Evolutionary conservation across 2,113 vertebrate genomes (phyloP), one percentile per base, ranked within the genome.

Genomic region (Epinephelus moara): DNA sequence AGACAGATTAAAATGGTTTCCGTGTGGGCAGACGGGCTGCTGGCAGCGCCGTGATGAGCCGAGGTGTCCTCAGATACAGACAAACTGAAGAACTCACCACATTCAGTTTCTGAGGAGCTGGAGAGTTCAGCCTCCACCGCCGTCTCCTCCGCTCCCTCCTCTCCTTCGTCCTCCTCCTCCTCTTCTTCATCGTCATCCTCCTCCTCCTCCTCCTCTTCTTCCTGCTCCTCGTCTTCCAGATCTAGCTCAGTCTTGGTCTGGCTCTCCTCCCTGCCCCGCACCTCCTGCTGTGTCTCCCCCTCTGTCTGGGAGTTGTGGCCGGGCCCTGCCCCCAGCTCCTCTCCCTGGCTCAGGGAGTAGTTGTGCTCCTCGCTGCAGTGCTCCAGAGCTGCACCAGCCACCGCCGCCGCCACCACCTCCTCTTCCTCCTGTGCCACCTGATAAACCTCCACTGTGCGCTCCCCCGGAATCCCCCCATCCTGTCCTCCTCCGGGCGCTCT

Each of bases 351-450:
- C 55, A 95, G 83, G 70, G 95, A 95, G 85, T 95, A 95, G 91
- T 95, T 95, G 91, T 95, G 95, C 75, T 95, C 94, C 88, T 95
- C 92, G 6, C 85, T 94, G 91, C 93, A 91, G 80, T 91, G 92
- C 89, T 95, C 95, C 75, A 91, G 53, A 33, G 67, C 82, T 56
- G 89, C 62, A n/a, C 90, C 91, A 0, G 78, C 73, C 1, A 62
- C 72, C 2, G 52, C 70, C 6, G 50, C 75, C 25, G 3, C 88
- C 27, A 1, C 85, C 27, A 2, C 85, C 49, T 91, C 82, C 63
- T 89, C 92, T 21, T 92, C 84, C 73, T 91, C 83, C 80, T 92
- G 85, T 0, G 86, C 87, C 90, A 92, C 92, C 78, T 94, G 94
- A 50, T 94, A 93, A 33, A 94, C 93, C 83, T 94, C 94, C 88